Base-by-base conservation (phyloP, 2,888 invertebrate genomes). In the Epinotia bilunana region DNA sequence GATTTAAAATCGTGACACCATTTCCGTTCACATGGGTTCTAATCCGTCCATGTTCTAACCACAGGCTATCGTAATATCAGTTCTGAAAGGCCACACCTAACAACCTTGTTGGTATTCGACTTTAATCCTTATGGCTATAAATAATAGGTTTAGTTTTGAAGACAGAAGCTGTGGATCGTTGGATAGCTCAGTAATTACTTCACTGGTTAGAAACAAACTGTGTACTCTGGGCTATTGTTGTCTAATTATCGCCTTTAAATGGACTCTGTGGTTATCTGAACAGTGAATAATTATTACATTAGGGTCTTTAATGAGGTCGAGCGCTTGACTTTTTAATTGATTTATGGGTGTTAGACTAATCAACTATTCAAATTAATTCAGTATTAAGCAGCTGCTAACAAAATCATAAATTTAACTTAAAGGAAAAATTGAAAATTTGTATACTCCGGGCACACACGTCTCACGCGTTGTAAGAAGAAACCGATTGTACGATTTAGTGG, bases 201-300 rank as follows among this genome's bases (percentile, higher is more conserved):
- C 76, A 69, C 78, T 76, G 80, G 76, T 80, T 80, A 77, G 78
- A 78, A 81, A 81, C 81, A 80, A 78, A 77, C 78, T 78, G 72
- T 55, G 61, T 76, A 78, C 80, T 82, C 76, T 79, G 73, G 71
- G 76, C 79, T 77, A 79, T 82, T 81, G 80, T 80, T 80, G 70
- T 76, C 79, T 81, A 79, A 79, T 83, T 80, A 82, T 82, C 77
- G 80, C 77, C 80, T 80, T 79, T 77, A 78, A 79, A 82, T 80
- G 76, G 76, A 79, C 76, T 67, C 39, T 13, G 61, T 13, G 61
- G 58, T 58, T 12, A 16, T 13, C 28, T 18, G 16, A 67, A 63
- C 33, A 33, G 55, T 43, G 28, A 60, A 64, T 46, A 53, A 53
- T 58, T 53, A 58, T 63, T 39, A 28, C 55, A 57, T 63, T 69